phyloP scores from a whole-genome alignment of 1,140 invertebrate genomes.

The Sinonovacula constricta region DNA sequence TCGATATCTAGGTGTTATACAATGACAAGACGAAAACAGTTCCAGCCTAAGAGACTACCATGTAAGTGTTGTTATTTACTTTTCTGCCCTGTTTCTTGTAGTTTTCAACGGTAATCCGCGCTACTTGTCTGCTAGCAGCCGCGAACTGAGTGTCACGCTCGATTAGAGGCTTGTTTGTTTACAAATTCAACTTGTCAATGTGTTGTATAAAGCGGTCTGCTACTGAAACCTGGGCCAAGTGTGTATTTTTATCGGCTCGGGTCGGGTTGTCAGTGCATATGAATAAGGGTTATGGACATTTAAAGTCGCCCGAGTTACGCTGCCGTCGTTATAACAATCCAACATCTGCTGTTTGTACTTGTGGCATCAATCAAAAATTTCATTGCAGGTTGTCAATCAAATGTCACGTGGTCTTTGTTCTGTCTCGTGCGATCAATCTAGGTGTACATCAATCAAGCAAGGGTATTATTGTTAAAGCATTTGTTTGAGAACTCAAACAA shows the following conservation, averaged over 20 bases:
- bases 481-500: constrained; percentile 76
- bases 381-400: constrained; percentile 77
- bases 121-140: background rate
- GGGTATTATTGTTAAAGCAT: constrained; percentile 76
- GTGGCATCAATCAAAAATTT: constrained; percentile 77
- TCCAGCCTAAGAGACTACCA: constrained; percentile 84
- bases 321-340: constrained; percentile 40
- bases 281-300: background rate
- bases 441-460: constrained; percentile 73
- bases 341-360: constrained; percentile 76
- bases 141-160: constrained; percentile 27
- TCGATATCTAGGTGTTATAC: constrained; percentile 33
- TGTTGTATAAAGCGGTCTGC: background rate
- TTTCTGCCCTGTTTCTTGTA: background rate
- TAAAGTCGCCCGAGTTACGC: background rate
- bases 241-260: background rate
- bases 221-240: background rate
- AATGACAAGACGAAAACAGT: constrained; percentile 84
- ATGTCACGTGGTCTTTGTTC: constrained; percentile 75
- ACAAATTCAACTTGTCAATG: constrained; percentile 16
- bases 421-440: constrained; percentile 76
- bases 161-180: constrained; percentile 51
- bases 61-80: constrained; percentile 79
- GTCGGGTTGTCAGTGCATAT: background rate
- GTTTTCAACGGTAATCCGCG: background rate